A percentile compares a stretch with the other conserved stretches of the same genome.
Conservation (phyloP, 2,113 vertebrate genomes). For the Nothobranchius furzeri region DNA sequence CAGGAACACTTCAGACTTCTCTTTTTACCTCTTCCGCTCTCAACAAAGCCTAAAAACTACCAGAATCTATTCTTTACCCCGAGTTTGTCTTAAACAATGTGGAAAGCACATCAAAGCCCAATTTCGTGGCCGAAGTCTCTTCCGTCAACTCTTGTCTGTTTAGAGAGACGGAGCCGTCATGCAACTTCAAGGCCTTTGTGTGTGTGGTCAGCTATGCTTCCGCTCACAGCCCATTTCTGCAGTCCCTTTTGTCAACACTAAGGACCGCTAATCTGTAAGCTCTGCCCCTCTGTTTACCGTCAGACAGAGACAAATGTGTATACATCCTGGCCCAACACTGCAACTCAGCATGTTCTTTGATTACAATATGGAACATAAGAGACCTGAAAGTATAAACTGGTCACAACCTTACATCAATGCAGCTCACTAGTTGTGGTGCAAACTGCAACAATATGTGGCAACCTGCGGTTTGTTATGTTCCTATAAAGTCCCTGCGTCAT, state of each 20-base stretch:
- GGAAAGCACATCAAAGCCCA: constrained; percentile 60
- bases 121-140: constrained; percentile 51
- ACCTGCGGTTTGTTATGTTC: constrained; percentile 56
- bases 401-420: constrained; percentile 41
- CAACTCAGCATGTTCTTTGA: constrained; percentile 58
- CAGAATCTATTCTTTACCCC: constrained; percentile 49
- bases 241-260: constrained; percentile 70
- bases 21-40: constrained; percentile 33
- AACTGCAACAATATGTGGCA: constrained; percentile 43
- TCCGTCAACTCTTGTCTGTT: constrained; percentile 68
- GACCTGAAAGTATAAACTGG: constrained; percentile 49
- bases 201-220: constrained; percentile 64
- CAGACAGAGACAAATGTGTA: constrained; percentile 51
- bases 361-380: constrained; percentile 52
- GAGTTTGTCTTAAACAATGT: constrained; percentile 69
- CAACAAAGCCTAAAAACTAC: constrained; percentile 45
- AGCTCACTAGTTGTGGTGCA: constrained; percentile 34
- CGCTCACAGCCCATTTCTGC: constrained; percentile 49
- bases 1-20: constrained; percentile 48
- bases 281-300: constrained; percentile 56
- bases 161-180: constrained; percentile 62
- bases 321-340: constrained; percentile 57
- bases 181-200: constrained; percentile 67
- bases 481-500: constrained; percentile 43
- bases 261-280: constrained; percentile 68